Base-by-base conservation (phyloP, 2,797 vertebrate genomes). In the Lateolabrax maculatus region DNA sequence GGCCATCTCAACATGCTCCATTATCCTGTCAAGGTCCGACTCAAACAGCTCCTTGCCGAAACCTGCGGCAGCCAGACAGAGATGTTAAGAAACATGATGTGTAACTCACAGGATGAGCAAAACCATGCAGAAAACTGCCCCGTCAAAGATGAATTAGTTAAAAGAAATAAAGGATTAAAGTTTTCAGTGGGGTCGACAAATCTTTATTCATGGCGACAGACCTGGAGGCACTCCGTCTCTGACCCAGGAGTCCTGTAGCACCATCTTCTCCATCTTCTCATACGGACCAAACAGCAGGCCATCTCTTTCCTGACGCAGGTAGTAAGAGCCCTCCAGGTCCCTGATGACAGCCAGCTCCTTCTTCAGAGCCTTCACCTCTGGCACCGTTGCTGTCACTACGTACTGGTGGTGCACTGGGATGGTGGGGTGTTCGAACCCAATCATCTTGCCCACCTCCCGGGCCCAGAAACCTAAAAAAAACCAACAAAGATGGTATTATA, bases 41-140 rank as follows among this genome's bases (percentile, higher is more conserved):
- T 99, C 97, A 91, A 99, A 99, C 84, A 99, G 94, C 84, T 99
- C 98, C 90, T 99, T 99, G 48, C 98, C 98, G 71, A 99, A 99
- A 77, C 97, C 98, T 99, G 87, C 16, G 85, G 39, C 86, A 85
- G 90, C 15, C 67, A 71, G 12, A 75, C 1, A 9, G 16, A 44
- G 16, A 96, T 94, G 19, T 34, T 31, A 2, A 13, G 1, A 55
- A 25, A 15, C 9, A 16, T 2, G 2, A 44, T 4, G 10, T 12
- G 44, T 27, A 23, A 61, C 8, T n/a, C 9, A 19, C 8, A 56
- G 48, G 23, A 60, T 11, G 25, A 1, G 2, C 9, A 43, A 69
- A 53, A 52, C 0, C 36, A 44, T 9, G 36, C 0, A 53, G 15
- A 39, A 46, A 37, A 6, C 25, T 36, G 5, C 23, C 11, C 15